Percentiles rank a stretch among this genome's conserved stretches.
Conservation (phyloP, 2,888 invertebrate species). For the Fabriciana adippe region DNA sequence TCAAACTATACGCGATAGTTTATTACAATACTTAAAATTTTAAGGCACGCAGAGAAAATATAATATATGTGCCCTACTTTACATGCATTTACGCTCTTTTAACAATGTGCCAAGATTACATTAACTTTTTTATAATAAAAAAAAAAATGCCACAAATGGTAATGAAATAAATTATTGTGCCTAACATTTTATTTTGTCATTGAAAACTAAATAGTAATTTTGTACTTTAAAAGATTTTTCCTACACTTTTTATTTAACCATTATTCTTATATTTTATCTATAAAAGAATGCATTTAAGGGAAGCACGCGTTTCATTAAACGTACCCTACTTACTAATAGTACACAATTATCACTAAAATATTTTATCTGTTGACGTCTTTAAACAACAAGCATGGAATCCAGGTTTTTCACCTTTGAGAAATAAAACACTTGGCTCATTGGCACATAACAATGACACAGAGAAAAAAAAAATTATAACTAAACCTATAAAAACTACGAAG, state of each 20-base stretch:
- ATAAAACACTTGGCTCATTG: constrained; percentile 64
- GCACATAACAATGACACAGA: constrained; percentile 77
- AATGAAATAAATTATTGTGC: constrained; percentile 16
- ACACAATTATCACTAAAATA: constrained; percentile 57
- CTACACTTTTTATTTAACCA: constrained; percentile 31
- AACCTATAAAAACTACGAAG: constrained; percentile 62
- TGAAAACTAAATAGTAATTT: constrained; percentile 42
- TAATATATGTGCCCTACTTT: constrained; percentile 51
- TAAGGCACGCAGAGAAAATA: constrained; percentile 64
- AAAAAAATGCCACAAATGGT: constrained; percentile 9
- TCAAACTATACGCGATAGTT: constrained; percentile 61
- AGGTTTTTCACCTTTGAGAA: constrained; percentile 44
- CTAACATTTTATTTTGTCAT: constrained; percentile 13
- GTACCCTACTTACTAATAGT: constrained; percentile 63
- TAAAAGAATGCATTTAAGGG: constrained; percentile 62
- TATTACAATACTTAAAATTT: constrained; percentile 63
- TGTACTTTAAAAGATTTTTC: constrained; percentile 51
- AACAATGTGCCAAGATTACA: constrained; percentile 38
- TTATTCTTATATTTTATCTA: constrained; percentile 35
- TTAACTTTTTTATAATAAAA: background rate
- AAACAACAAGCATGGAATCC: constrained; percentile 6
- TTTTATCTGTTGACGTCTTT: constrained; percentile 43
- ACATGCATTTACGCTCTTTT: constrained; percentile 36
- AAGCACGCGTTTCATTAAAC: constrained; percentile 72
- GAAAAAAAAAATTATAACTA: constrained; percentile 52